phyloP scores from a whole-genome alignment of 2,888 invertebrate genomes.

The Volucella inflata region DNA sequence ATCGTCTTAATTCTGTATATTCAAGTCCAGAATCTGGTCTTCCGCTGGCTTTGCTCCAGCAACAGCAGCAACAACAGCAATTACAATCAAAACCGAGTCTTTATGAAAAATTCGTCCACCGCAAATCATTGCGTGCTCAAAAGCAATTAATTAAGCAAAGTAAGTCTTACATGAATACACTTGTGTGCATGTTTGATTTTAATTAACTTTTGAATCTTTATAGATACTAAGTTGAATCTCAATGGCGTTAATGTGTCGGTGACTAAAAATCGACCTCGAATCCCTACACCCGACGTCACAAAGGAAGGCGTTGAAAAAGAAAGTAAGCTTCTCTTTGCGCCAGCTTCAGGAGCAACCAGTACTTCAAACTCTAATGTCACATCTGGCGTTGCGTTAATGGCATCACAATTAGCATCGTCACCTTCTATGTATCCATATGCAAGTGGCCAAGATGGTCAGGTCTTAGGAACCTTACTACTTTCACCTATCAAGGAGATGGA shows the following conservation, averaged over 20 bases:
- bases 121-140: conserved; percentile 86
- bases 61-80: conserved; percentile 81
- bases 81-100: conserved; percentile 88
- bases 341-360: conserved; percentile 81
- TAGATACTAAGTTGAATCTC: conserved; percentile 81
- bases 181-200: not conserved
- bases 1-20: conserved; percentile 90
- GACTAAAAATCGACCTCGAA: conserved; percentile 91
- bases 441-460: conserved; percentile 87
- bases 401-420: conserved; percentile 86
- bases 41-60: conserved; percentile 82
- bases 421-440: conserved; percentile 84
- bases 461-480: conserved; percentile 90
- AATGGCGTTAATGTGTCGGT: conserved; percentile 86
- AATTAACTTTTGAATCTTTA: not conserved
- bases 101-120: conserved; percentile 92
- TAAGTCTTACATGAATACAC: conserved; percentile 80
- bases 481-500: conserved; percentile 94
- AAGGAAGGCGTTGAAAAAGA: conserved; percentile 91
- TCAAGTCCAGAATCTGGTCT: conserved; percentile 87
- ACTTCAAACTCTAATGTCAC: conserved; percentile 83
- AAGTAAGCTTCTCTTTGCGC: conserved; percentile 85
- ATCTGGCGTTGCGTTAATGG: conserved; percentile 88
- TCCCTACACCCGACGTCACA: conserved; percentile 94
- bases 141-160: conserved; percentile 87